Evolutionary conservation across 2,113 vertebrate species (phyloP), one percentile per base, ranked within the genome.

Genomic region (Mixornis gularis): DNA sequence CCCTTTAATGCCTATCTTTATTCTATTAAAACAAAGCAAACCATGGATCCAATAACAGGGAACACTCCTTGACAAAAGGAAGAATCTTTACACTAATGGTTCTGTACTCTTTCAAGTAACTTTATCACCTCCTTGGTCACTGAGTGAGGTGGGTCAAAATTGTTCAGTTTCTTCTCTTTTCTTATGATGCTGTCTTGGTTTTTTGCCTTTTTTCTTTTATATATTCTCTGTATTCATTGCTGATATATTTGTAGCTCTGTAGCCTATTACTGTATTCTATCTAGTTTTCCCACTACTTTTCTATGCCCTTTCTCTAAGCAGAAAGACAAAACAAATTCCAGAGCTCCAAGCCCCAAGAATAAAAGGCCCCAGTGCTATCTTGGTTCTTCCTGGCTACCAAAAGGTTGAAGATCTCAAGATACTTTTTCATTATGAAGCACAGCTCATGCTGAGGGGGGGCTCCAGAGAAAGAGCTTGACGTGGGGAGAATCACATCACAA

Each of bases 21-120:
- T 83, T 86, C 49, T 81, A 20, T 34, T 43, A 30, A 81, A 83
- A 32, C 38, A 89, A 90, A 72, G 29, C 3, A 92, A 81, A 53
- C 13, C n/a, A 66, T 83, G 40, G 40, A 88, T 16, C 17, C 22
- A 68, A 58, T 60, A 91, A 89, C 4, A 4, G n/a, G 44, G 48
- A 91, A 73, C 1, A 2, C 15, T 18, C 76, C 44, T 48, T 40
- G 13, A 85, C 30, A 74, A 69, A 79, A 83, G 72, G 65, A 73
- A 81, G 19, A 55, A 12, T 69, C 30, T 85, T 94, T 80, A 72
- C 36, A 38, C 3, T 66, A 24, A 26, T 56, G 19, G 15, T 70
- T 70, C 63, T 91, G 15, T 5, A 17, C 40, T 69, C 48, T 79
- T 89, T 85, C 34, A 89, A 26, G 66, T 81, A 76, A 56, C 38